These are phyloP conservation scores for Urosaurus nigricauda DNA, from an alignment of 2,797 vertebrate species.

Conservation along the genomic window DNA sequence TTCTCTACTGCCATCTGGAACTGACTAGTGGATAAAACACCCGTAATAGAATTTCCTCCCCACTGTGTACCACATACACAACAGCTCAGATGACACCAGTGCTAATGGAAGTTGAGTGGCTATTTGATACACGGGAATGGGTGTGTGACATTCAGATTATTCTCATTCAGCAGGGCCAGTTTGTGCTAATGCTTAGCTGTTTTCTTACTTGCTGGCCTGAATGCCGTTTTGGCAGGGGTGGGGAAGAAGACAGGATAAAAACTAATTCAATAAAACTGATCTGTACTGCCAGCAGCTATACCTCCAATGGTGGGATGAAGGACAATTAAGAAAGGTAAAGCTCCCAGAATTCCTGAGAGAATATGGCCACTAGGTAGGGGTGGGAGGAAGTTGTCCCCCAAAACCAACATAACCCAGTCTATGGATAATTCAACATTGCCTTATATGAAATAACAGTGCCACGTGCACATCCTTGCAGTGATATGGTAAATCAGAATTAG, in stretches of 20 bases:
- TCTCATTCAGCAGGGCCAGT: not conserved
- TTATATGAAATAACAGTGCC: not conserved
- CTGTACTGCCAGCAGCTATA: not conserved
- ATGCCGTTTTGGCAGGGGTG: not conserved
- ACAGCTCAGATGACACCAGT: constrained; percentile 21
- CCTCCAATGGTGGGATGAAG: not conserved
- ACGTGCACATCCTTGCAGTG: not conserved
- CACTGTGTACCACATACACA: not conserved
- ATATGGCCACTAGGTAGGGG: no score
- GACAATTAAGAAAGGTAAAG: not conserved
- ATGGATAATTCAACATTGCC: not conserved
- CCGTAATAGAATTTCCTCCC: constrained; percentile 23
- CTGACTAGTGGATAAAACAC: constrained; percentile 21
- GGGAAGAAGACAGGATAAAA: not conserved
- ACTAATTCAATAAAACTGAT: not conserved
- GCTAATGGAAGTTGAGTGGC: constrained; percentile 6
- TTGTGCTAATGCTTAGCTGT: not conserved
- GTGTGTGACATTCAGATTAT: not conserved
- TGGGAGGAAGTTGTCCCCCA: no score
- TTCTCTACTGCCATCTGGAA: constrained; percentile 15
- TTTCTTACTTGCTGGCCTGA: not conserved
- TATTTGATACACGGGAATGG: not conserved
- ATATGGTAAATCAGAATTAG: not conserved
- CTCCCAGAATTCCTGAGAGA: no score
- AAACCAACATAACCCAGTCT: no score